Percentiles rank a stretch among this genome's conserved stretches.
These are phyloP conservation scores for Cyprinodon variegatus DNA, from an alignment of 2,113 vertebrate genomes.

Conservation along the genomic window DNA sequence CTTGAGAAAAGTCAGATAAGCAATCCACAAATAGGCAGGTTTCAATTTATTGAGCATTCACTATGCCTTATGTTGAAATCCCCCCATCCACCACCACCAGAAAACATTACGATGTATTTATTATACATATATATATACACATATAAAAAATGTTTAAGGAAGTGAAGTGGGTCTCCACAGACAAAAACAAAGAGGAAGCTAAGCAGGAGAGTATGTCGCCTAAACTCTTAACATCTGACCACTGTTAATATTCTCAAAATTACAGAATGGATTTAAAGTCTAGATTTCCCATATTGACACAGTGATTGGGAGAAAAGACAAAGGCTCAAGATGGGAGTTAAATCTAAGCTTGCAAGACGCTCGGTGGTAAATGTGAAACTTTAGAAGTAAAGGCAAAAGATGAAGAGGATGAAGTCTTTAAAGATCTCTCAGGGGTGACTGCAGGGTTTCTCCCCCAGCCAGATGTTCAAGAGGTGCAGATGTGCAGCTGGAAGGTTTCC, in stretches of 20 bases:
- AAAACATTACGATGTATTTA: background rate
- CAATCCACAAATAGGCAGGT: background rate
- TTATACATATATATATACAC: background rate
- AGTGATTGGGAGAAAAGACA: background rate
- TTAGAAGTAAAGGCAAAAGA: background rate
- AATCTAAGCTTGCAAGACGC: background rate
- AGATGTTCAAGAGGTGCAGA: constrained; percentile 54
- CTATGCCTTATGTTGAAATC: background rate
- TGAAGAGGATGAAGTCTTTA: background rate
- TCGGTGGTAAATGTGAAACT: constrained; percentile 9
- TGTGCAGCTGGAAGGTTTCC: constrained; percentile 47
- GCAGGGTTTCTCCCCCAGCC: constrained; percentile 25
- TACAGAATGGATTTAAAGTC: constrained; percentile 14
- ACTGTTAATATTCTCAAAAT: constrained; percentile 1
- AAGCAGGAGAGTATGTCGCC: constrained; percentile 14
- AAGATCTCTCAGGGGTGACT: background rate
- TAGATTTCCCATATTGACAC: constrained; percentile 1
- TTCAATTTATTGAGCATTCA: background rate
- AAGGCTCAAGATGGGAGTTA: background rate
- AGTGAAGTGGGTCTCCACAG: constrained; percentile 9
- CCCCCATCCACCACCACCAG: background rate
- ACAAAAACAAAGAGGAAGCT: constrained; percentile 34
- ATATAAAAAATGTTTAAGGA: constrained; percentile 27
- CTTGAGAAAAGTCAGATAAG: background rate
- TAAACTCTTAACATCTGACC: constrained; percentile 38